Conservation (phyloP, 2,797 vertebrate species). For the Arctocebus calabarensis region DNA sequence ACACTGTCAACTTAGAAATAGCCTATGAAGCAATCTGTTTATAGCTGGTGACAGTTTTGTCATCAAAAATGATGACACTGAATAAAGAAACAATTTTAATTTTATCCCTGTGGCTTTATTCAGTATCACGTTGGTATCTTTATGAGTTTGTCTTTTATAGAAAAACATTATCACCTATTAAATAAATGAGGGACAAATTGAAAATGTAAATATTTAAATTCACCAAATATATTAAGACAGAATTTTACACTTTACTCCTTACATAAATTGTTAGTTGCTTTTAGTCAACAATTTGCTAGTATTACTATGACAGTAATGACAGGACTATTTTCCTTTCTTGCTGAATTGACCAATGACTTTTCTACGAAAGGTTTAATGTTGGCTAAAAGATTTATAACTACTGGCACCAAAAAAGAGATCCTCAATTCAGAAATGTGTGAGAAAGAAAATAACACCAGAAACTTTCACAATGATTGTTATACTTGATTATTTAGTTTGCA, state of each 20-base stretch:
- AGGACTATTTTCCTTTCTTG: background rate
- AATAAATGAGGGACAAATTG: background rate
- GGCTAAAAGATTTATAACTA: background rate
- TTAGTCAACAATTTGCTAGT: background rate
- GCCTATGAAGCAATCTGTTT: background rate
- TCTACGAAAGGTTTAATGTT: background rate
- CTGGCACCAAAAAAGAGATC: background rate
- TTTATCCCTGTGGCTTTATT: background rate
- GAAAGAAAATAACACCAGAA: background rate
- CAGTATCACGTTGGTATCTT: background rate
- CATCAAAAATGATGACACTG: too few relatives aligned
- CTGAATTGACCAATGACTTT: background rate
- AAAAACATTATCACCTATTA: background rate
- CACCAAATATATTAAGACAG: background rate
- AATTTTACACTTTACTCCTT: background rate
- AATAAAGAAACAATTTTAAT: background rate
- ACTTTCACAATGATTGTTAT: background rate
- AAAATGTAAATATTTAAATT: background rate
- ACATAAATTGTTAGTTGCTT: background rate
- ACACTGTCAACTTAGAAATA: background rate
- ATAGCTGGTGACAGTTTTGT: background rate
- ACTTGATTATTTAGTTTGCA: background rate
- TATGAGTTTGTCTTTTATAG: background rate
- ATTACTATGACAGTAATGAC: background rate
- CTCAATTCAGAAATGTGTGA: background rate